These are phyloP conservation scores for Clarias pachynema DNA, from an alignment of 2,797 vertebrate species.

Conservation along the genomic window DNA sequence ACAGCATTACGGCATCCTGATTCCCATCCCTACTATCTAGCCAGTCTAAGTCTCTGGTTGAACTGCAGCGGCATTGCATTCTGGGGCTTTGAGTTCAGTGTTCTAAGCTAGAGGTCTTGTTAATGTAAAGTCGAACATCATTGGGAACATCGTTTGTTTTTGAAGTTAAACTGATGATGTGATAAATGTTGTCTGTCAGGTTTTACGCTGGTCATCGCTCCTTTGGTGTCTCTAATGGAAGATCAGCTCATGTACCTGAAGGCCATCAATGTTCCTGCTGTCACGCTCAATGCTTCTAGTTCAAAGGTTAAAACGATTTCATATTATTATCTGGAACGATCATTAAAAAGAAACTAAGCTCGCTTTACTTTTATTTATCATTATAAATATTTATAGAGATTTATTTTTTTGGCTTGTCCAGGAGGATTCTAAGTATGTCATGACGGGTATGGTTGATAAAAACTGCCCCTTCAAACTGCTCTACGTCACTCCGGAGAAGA, in stretches of 20 bases:
- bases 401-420: slow-evolving; percentile 48
- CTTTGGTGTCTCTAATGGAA: slow-evolving; percentile 95
- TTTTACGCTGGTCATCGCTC: slow-evolving; percentile 90
- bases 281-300: slow-evolving; percentile 87
- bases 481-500: slow-evolving; percentile 96
- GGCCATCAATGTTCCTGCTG: slow-evolving; percentile 80
- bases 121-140: not conserved
- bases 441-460: slow-evolving; percentile 81
- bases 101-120: not conserved
- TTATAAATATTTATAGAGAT: not conserved
- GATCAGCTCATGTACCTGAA: slow-evolving; percentile 94
- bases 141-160: not conserved
- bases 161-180: not conserved
- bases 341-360: too few species aligned
- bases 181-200: slow-evolving; percentile 69
- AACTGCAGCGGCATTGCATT: not conserved
- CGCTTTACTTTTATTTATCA: not conserved
- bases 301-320: slow-evolving; percentile 77
- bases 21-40: not conserved
- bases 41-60: not conserved
- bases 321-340: not conserved
- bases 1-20: too few species aligned
- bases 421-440: slow-evolving; percentile 87
- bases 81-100: not conserved
- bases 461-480: slow-evolving; percentile 84